Conservation (phyloP, 2,113 vertebrate species). For the Brachypteracias leptosomus region DNA sequence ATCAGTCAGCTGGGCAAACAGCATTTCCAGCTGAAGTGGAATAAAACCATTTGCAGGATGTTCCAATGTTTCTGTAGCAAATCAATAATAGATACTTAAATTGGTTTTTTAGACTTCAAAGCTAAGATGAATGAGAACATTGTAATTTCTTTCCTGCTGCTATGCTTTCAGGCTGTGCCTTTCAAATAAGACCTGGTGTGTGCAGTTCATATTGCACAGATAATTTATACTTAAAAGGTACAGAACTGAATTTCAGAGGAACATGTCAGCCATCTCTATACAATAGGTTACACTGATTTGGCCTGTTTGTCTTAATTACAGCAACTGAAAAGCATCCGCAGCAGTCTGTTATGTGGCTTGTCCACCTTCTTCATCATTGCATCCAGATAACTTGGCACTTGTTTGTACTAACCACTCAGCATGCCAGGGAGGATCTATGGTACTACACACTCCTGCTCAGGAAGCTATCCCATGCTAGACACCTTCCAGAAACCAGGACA, state of each 20-base stretch:
- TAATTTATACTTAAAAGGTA: constrained; percentile 8
- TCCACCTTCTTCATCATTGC: neutral
- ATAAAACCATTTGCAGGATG: neutral
- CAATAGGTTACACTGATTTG: neutral
- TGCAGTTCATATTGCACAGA: neutral
- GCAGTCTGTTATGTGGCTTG: neutral
- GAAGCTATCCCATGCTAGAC: neutral
- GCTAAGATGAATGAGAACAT: neutral
- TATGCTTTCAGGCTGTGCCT: neutral
- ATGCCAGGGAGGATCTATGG: neutral
- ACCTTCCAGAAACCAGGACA: neutral
- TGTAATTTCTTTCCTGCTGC: neutral
- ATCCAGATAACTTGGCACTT: neutral
- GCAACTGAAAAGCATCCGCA: neutral
- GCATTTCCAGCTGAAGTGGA: neutral
- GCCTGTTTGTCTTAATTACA: neutral
- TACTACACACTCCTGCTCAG: neutral
- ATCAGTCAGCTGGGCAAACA: neutral
- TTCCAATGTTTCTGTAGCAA: neutral
- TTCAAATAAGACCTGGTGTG: neutral
- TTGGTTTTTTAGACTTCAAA: neutral
- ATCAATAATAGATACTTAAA: constrained; percentile 14
- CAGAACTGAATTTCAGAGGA: neutral
- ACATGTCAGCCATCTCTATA: neutral
- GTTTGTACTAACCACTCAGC: neutral